Conservation (phyloP, 1,140 invertebrate genomes). For the Orchestia grillus region DNA sequence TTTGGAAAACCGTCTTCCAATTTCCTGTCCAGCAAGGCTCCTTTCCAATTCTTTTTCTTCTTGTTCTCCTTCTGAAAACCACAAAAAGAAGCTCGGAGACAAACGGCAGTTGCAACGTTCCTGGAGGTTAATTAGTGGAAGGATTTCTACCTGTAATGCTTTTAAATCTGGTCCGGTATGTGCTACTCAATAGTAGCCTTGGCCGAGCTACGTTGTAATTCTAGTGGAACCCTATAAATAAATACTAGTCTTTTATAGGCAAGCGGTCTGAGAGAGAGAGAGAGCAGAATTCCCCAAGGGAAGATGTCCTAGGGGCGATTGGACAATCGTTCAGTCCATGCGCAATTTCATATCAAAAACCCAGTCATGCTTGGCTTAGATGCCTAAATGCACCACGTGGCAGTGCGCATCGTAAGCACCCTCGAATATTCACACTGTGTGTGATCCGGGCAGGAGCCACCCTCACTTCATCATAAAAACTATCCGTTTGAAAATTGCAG, state of each 20-base stretch:
- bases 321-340: too few species aligned
- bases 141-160: slow-evolving; percentile 3
- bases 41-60: neutral
- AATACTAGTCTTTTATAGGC: neutral
- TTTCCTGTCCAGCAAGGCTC: neutral
- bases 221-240: neutral
- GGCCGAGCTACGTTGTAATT: neutral
- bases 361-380: too few species aligned
- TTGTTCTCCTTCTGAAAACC: slow-evolving; percentile 16
- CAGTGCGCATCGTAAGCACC: too few species aligned
- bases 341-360: too few species aligned
- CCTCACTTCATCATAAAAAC: too few species aligned
- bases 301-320: too few species aligned
- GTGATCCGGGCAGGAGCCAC: too few species aligned
- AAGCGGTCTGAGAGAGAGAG: neutral
- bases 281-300: neutral
- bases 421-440: too few species aligned
- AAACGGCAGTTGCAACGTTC: slow-evolving; percentile 34
- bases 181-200: neutral
- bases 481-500: too few species aligned
- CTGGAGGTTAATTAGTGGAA: slow-evolving; percentile 26
- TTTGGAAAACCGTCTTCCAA: neutral
- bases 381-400: too few species aligned
- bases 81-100: slow-evolving; percentile 42
- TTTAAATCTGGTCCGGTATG: neutral